Evolutionary conservation across 2,113 vertebrate species (phyloP).

Genomic region (Redunca redunca): DNA sequence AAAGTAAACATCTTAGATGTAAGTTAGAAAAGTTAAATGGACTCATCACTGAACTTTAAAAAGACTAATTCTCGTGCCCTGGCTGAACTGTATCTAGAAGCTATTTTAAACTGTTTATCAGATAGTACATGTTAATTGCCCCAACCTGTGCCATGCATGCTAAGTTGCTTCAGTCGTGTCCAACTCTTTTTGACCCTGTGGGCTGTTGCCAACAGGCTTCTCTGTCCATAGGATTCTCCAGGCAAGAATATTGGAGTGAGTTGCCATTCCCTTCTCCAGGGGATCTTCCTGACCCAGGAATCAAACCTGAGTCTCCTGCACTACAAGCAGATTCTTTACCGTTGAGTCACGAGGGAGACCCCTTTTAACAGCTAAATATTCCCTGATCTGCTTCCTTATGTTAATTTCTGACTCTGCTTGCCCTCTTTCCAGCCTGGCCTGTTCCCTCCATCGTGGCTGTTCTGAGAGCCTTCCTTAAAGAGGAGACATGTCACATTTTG

Average conservation of each 20-base stretch:
- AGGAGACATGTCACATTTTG: neutral
- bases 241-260: neutral
- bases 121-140: neutral
- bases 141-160: neutral
- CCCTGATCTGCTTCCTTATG: neutral
- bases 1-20: neutral
- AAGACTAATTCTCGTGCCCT: neutral
- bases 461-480: neutral
- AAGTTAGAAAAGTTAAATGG: conserved; percentile 14
- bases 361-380: neutral
- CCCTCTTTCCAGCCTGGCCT: neutral
- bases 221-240: neutral
- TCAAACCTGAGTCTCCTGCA: neutral
- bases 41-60: conserved; percentile 11
- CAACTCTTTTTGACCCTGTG: neutral
- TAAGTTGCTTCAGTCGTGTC: neutral
- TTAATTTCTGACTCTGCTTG: neutral
- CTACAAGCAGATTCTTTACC: neutral
- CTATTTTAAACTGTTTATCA: conserved; percentile 5
- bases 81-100: neutral
- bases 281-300: neutral
- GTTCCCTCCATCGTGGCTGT: neutral
- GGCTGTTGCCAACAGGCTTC: neutral
- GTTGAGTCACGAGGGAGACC: neutral
- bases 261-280: neutral